Base-by-base conservation (phyloP, 1,140 invertebrate species). In the Gryllus bimaculatus region DNA sequence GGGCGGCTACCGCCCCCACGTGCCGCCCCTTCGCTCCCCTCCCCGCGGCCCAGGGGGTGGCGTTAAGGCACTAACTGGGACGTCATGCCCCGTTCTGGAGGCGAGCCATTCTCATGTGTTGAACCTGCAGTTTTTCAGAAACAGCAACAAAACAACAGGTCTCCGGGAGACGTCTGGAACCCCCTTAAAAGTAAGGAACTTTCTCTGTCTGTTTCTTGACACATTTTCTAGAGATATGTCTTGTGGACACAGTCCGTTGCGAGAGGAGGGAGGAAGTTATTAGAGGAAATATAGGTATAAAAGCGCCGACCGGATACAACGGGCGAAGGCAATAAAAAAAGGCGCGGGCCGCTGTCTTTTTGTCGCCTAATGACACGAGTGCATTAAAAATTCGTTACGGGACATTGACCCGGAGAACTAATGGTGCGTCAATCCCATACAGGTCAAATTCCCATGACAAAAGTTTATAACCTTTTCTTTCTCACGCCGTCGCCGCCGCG, bases 361-460 rank as follows among this genome's bases (percentile, higher is more conserved):
- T 66, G 10, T 66, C 54, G 10, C 10, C 10, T 76, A 76, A 76
- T 76, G 75, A 47, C 39, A 47, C 5, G 21, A 15, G 75, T 47
- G 47, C 39, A 47, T 76, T 76, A 76, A 76, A 76, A 75, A 76
- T 76, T 13, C 18, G 75, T 47, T 47, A 76, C 75, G 75, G 75
- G 75, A 48, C 75, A 76, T 76, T 76, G 75, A 76, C 75, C 75
- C 47, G 8, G 47, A 20, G 75, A 15, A 18, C 47, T 18, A 47
- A 18, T 76, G 39, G 13, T 18, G 75, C 47, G 39, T 39, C 75
- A 47, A 76, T 47, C 18, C 47, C 39, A 48, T 47, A 48, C 8
- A 76, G 75, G 75, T 76, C 75, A 76, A n/a, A 13, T 76, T 76
- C 21, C 75, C 39, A 76, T 76, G 12, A 47, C 39, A 76, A 13